Percentiles rank a stretch among this genome's conserved stretches.
phyloP scores from a whole-genome alignment of 1,140 invertebrate species.

The Zaprionus davidi region DNA sequence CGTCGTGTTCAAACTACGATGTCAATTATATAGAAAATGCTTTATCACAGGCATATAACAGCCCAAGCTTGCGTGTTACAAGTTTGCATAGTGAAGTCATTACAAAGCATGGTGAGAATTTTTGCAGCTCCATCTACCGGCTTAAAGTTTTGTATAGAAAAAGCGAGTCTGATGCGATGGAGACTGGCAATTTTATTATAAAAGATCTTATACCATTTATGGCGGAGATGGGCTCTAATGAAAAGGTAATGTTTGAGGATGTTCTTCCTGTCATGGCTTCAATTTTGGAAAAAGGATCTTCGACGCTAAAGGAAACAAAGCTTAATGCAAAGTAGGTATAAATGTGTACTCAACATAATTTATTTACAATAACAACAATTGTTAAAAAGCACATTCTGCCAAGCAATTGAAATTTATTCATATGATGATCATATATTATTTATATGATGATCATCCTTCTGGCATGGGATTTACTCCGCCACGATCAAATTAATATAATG shows the following conservation, averaged over 20 bases:
- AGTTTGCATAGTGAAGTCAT: conserved; percentile 39
- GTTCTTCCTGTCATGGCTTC: conserved; percentile 57
- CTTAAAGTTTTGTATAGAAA: conserved; percentile 49
- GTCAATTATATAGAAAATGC: conserved; percentile 55
- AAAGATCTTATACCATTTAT: conserved; percentile 57
- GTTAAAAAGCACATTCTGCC: too few species aligned
- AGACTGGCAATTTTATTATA: conserved; percentile 50
- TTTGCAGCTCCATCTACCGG: conserved; percentile 69
- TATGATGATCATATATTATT: too few species aligned
- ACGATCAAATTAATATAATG: too few species aligned
- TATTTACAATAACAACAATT: background rate
- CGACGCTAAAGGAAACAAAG: conserved; percentile 30
- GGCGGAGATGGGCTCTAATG: conserved; percentile 58
- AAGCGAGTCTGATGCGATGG: conserved; percentile 21
- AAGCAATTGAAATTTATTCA: too few species aligned
- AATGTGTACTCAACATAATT: background rate
- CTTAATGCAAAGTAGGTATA: conserved; percentile 59
- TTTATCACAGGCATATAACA: conserved; percentile 44
- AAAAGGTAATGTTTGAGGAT: conserved; percentile 56
- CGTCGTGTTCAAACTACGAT: conserved; percentile 18
- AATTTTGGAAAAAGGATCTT: conserved; percentile 30
- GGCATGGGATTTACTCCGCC: too few species aligned
- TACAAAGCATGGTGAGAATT: conserved; percentile 62
- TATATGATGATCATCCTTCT: too few species aligned
- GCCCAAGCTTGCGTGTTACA: conserved; percentile 46